Evolutionary conservation across 2,888 invertebrate genomes (phyloP), one percentile per base, ranked within the genome.

Genomic region (Glaucopsyche alexis): DNA sequence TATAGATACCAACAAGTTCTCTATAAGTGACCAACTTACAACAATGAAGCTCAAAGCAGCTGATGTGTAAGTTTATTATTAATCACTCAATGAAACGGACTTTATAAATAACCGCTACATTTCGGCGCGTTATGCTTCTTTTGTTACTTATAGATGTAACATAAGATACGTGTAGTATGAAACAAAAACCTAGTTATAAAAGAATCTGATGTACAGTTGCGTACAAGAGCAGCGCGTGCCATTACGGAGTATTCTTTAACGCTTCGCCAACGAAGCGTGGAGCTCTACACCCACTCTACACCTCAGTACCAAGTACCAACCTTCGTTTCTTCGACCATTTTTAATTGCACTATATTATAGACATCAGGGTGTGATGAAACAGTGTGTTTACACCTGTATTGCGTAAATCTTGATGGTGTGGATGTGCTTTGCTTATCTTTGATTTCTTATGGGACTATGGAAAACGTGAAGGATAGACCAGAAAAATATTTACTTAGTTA

Each of bases 171-270:
- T 67, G 55, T 60, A 71, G 71, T 71, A 60, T 64, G 64, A 67
- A 74, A 45, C 47, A 73, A 75, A 69, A 69, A 49, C 69, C 69
- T 69, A 69, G 29, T 47, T 72, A 71, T n/a, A 73, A 75, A 76
- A 77, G 72, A 75, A 78, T 76, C 76, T 79, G 74, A 76, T 75
- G 60, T 73, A 75, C 74, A 69, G 69, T 69, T 69, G 69, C 19
- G 64, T 65, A 76, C 76, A 74, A 76, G 78, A 80, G 45, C 16
- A 67, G 16, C 69, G 69, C 29, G 49, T 69, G 82, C 83, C 81
- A 84, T 85, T 82, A 84, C 81, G 81, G 82, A 82, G 79, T 83
- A 84, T 85, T 86, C 81, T 83, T 90, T 89, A 87, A 91, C 91
- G 88, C 89, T 85, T 84, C 84, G 85, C 73, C 81, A 81, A 79